phyloP scores from a whole-genome alignment of 2,113 vertebrate genomes.

The Equus quagga region DNA sequence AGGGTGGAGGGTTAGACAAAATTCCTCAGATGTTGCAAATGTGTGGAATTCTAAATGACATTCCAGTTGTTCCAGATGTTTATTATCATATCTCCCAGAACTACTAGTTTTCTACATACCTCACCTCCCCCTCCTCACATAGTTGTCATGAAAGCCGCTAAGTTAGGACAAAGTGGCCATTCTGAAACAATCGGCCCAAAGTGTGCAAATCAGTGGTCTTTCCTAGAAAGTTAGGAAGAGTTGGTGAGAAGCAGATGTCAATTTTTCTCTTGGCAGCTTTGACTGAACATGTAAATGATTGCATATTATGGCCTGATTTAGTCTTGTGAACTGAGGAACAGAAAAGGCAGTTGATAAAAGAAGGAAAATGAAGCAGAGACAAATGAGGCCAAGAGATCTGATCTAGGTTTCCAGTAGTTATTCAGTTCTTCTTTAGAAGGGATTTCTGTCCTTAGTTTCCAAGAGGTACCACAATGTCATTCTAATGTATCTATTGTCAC shows the following conservation, averaged over 20 bases:
- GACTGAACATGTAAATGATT: neutral
- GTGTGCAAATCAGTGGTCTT: neutral
- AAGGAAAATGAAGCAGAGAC: neutral
- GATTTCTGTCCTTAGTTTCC: neutral
- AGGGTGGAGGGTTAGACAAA: neutral
- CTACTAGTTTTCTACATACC: neutral
- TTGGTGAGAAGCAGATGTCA: neutral
- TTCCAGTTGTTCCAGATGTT: neutral
- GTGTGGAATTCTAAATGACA: neutral
- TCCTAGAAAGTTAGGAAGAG: neutral
- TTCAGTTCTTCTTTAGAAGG: neutral
- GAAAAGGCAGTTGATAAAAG: neutral
- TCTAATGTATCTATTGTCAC: neutral
- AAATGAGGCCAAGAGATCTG: neutral
- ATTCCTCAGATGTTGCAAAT: neutral
- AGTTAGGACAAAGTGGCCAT: neutral
- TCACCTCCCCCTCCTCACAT: too few species aligned
- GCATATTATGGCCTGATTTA: neutral
- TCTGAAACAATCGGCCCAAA: neutral
- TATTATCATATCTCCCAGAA: neutral
- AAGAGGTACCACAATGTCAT: neutral
- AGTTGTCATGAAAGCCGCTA: neutral
- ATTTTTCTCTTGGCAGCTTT: neutral
- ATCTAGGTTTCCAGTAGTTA: neutral
- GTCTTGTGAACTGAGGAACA: neutral